phyloP scores from a whole-genome alignment of 2,113 vertebrate genomes.

The Microtus oregoni region DNA sequence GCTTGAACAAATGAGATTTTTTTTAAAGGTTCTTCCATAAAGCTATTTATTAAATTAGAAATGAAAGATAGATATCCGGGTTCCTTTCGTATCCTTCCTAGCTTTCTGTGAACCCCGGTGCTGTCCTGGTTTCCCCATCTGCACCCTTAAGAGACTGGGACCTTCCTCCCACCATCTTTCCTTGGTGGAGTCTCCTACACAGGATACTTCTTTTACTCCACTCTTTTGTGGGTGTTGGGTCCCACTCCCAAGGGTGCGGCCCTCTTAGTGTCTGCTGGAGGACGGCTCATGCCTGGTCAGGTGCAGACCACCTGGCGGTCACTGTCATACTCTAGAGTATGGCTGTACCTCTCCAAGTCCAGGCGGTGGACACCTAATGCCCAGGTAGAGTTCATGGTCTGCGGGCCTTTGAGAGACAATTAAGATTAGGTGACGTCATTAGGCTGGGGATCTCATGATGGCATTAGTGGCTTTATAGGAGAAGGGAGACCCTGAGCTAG shows the following conservation, averaged over 20 bases:
- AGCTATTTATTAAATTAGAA: neutral
- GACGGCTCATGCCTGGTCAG: neutral
- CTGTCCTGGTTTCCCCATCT: neutral
- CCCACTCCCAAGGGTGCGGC: neutral
- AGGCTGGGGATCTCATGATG: neutral
- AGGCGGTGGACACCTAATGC: neutral
- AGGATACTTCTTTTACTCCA: neutral
- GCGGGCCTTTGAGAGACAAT: neutral
- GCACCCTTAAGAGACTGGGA: neutral
- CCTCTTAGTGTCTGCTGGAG: neutral
- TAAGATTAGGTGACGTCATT: neutral
- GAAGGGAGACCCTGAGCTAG: neutral
- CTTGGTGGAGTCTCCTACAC: neutral
- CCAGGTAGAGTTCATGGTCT: neutral
- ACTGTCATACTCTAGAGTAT: neutral
- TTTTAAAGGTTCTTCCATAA: neutral
- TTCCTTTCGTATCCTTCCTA: neutral
- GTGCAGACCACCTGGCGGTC: neutral
- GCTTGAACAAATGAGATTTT: neutral
- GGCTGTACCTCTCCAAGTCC: neutral
- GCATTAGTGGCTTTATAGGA: neutral
- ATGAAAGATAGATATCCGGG: neutral
- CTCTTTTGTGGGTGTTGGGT: accelerated
- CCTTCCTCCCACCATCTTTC: neutral
- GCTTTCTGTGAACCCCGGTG: neutral